These are phyloP conservation scores for Aplocera efformata DNA, from an alignment of 2,888 invertebrate species.

Conservation along the genomic window DNA sequence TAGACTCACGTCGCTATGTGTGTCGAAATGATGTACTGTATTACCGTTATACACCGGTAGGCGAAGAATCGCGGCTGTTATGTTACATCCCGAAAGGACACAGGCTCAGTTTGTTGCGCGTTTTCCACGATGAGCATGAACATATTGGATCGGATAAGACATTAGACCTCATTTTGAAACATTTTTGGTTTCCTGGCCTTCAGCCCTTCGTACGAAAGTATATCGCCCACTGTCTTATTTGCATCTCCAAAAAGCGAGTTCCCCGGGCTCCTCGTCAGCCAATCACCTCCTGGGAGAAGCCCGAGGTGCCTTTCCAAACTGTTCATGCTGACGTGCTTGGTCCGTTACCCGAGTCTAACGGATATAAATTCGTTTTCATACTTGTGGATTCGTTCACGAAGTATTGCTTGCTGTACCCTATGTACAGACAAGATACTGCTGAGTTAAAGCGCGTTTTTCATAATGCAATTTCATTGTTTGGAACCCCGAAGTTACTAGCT, in stretches of 20 bases:
- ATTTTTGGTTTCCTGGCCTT: conserved; percentile 31
- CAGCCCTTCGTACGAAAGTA: conserved; percentile 13
- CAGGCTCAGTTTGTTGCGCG: conserved; percentile 28
- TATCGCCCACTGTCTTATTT: neutral
- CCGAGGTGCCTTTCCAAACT: conserved; percentile 15
- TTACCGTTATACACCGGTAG: conserved; percentile 15
- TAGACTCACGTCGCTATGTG: conserved; percentile 23
- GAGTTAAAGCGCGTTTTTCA: conserved; percentile 22
- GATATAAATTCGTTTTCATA: conserved; percentile 20
- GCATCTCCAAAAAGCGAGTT: conserved; percentile 1
- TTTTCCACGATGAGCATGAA: conserved; percentile 32
- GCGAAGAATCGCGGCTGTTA: conserved; percentile 20
- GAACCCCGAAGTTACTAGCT: conserved; percentile 24
- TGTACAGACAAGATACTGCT: conserved; percentile 27
- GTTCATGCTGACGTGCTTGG: conserved; percentile 22
- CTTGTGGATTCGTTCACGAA: conserved; percentile 29
- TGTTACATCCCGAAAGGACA: conserved; percentile 34
- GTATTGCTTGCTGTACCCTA: conserved; percentile 27
- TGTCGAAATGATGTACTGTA: conserved; percentile 22
- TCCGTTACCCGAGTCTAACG: conserved; percentile 23
- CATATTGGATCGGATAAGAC: conserved; percentile 25
- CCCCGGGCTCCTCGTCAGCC: conserved; percentile 20
- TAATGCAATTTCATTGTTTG: conserved; percentile 25
- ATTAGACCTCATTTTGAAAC: conserved; percentile 18
- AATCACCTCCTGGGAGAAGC: conserved; percentile 24